phyloP scores from a whole-genome alignment of 2,113 vertebrate species.

The Epinephelus fuscoguttatus region DNA sequence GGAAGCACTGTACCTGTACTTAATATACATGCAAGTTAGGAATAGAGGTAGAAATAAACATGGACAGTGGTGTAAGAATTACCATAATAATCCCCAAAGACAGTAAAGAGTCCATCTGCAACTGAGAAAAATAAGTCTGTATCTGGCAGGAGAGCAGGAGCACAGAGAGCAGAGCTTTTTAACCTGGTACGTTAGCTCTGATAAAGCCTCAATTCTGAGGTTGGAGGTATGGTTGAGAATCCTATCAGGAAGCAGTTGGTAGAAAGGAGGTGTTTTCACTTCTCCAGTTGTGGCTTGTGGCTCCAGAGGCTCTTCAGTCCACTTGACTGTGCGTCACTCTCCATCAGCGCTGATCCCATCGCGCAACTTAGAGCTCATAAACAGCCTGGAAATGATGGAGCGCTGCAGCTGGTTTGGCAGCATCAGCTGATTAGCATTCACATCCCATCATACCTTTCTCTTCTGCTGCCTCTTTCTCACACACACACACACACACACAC shows the following conservation, averaged over 20 bases:
- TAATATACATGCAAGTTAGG: not conserved
- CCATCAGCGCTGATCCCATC: slow-evolving; percentile 46
- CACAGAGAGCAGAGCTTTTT: not conserved
- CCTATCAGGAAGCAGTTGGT: not conserved
- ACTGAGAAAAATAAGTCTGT: not conserved
- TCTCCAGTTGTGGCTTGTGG: slow-evolving; percentile 14
- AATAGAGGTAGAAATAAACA: not conserved
- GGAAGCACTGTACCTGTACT: not conserved
- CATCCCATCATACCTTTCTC: slow-evolving; percentile 23
- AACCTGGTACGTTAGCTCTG: not conserved
- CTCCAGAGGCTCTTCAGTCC: slow-evolving; percentile 53
- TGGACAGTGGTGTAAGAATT: not conserved
- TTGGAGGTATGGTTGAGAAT: not conserved
- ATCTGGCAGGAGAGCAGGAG: not conserved
- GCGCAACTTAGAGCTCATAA: slow-evolving; percentile 55
- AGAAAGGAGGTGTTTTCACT: slow-evolving; percentile 13
- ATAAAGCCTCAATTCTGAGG: not conserved
- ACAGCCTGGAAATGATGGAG: slow-evolving; percentile 63
- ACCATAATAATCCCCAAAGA: not conserved
- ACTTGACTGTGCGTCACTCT: slow-evolving; percentile 50
- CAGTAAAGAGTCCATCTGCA: not conserved
- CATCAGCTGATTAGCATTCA: slow-evolving; percentile 68
- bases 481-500: not conserved
- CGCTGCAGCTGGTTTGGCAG: slow-evolving; percentile 60
- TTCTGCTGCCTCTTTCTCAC: not conserved